Base-by-base conservation (phyloP, 2,113 vertebrate genomes). In the Picathartes gymnocephalus region DNA sequence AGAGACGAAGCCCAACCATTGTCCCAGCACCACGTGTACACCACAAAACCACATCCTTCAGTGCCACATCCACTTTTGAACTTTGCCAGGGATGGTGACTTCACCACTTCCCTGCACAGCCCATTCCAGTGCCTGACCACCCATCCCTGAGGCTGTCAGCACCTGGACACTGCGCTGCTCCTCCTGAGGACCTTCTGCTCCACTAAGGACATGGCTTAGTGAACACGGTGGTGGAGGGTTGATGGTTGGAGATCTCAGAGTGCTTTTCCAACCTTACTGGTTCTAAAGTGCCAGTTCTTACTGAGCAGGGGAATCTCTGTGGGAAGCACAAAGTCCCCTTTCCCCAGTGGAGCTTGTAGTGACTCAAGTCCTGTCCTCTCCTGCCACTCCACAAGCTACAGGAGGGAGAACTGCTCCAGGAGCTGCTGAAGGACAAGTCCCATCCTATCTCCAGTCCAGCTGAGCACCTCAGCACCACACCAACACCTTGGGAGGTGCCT, bases 151-250 rank as follows among this genome's bases (percentile, higher is more conserved):
- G n/a, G 48, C 51, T 47, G 27, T 20, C 20, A 66, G 56, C 3
- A 1, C 50, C 15, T 13, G 50, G 83, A 42, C 28, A 81, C 20
- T 0, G 1, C 0, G 0, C 45, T 27, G 48, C 44, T 71, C 58
- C 71, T 56, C 62, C n/a, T 16, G 6, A 50, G 57, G 28, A 66
- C 30, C 42, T 74, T 85, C 45, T 20, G n/a, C 42, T 71, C 48
- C 58, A 33, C 40, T 37, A 51, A 35, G 56, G 56, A 54, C 40
- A 47, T 1, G 15, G 56, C 47, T n/a, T 4, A 33, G 47, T 13
- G 56, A 87, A 25, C 40, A 20, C 0, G 0, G 33, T 6, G 35
- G 7, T 53, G 28, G 11, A 13, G 15, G 14, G 18, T 11, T 54
- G 48, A 20, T 19, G 31, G 30, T 1, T 8, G 40, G 62, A 54